Evolutionary conservation across 2,888 invertebrate species (phyloP).

Genomic region (Spodoptera littoralis): DNA sequence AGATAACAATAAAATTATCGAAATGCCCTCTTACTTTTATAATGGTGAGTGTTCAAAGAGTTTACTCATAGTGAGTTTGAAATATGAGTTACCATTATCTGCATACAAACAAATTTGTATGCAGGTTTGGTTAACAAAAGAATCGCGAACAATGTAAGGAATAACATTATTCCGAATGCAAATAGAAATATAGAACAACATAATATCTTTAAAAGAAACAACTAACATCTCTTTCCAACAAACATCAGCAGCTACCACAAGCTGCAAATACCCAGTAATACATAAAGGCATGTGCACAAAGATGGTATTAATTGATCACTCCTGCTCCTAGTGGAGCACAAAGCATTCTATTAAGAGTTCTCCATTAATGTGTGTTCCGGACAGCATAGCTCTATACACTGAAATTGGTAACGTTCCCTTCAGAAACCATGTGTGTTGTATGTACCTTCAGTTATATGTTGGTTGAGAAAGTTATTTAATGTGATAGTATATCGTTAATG

Average conservation of each 20-base stretch:
- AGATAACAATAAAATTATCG: conserved; percentile 2
- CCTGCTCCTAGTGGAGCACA: conserved; percentile 32
- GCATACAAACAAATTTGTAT: too few relatives aligned
- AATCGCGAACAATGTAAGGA: too few relatives aligned
- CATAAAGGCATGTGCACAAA: conserved; percentile 19
- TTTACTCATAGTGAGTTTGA: too few relatives aligned
- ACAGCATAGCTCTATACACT: conserved; percentile 22
- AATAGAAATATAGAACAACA: too few relatives aligned
- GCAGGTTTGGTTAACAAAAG: too few relatives aligned
- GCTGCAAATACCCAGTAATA: conserved; percentile 3
- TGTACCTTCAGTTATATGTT: conserved; percentile 1
- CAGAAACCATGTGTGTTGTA: conserved; percentile 34
- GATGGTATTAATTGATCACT: conserved; percentile 52
- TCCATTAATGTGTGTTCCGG: conserved; percentile 47
- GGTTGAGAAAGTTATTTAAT: not conserved
- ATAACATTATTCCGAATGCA: too few relatives aligned
- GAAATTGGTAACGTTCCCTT: conserved; percentile 34
- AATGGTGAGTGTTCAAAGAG: not conserved
- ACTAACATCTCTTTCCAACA: too few relatives aligned
- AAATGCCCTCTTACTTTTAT: conserved; percentile 5
- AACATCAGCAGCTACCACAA: conserved; percentile 4
- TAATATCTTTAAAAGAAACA: too few relatives aligned
- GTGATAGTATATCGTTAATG: not conserved
- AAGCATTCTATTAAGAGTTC: conserved; percentile 52
- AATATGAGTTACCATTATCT: too few relatives aligned